Evolutionary conservation across 2,113 vertebrate species (phyloP).

Genomic region (Antechinus stuartii): DNA sequence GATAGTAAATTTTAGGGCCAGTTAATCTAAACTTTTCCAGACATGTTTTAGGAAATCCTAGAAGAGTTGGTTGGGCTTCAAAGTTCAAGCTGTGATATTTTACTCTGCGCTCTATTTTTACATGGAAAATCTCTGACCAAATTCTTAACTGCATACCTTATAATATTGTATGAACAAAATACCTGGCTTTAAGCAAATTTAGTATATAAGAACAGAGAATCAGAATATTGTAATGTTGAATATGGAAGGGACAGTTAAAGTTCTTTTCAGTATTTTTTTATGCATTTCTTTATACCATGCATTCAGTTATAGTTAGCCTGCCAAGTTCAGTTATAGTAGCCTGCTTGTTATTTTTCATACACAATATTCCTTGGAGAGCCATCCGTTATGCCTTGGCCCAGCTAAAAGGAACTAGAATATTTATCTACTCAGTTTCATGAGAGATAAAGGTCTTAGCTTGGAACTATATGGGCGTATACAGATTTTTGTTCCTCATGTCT

Average conservation of each 20-base stretch:
- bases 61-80: background rate
- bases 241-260: background rate
- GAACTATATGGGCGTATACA: constrained; percentile 10
- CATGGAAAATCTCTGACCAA: background rate
- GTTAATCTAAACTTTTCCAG: background rate
- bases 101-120: background rate
- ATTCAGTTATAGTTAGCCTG: background rate
- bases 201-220: background rate
- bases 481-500: constrained; percentile 10
- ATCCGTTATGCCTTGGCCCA: constrained; percentile 43
- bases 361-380: background rate
- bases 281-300: background rate
- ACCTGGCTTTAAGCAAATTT: background rate
- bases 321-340: background rate
- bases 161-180: background rate
- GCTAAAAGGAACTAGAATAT: constrained; percentile 21
- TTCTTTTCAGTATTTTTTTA: background rate
- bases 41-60: background rate
- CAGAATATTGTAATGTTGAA: background rate
- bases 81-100: background rate
- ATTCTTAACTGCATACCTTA: background rate
- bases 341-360: background rate
- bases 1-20: background rate
- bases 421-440: constrained; percentile 46
- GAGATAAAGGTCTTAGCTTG: background rate